phyloP scores from a whole-genome alignment of 1,140 invertebrate species.

The Drosophila teissieri region DNA sequence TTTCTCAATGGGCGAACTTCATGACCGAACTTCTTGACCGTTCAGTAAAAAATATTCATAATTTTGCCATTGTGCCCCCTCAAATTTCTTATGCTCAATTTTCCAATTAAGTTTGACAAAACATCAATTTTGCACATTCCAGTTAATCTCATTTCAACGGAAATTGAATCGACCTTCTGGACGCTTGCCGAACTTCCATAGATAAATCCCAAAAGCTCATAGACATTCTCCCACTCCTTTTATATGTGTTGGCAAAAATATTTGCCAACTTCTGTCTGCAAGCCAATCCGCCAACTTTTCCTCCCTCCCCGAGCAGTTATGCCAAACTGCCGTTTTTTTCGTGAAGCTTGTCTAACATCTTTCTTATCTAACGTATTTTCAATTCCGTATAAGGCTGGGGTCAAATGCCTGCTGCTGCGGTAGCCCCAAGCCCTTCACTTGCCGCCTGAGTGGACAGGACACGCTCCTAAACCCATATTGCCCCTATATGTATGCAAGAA shows the following conservation, averaged over 20 bases:
- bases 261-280: conserved; percentile 58
- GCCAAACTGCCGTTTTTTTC: conserved; percentile 40
- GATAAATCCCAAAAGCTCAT: conserved; percentile 36
- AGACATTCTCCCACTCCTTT: conserved; percentile 26
- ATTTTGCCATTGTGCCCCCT: not conserved
- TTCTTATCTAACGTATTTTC: conserved; percentile 36
- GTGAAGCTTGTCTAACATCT: conserved; percentile 44
- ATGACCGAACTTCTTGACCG: not conserved
- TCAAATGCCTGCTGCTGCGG: conserved; percentile 55
- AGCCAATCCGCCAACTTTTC: conserved; percentile 42
- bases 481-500: conserved; percentile 65
- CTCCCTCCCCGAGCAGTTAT: conserved; percentile 43
- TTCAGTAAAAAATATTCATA: conserved; percentile 3
- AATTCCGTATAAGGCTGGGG: conserved; percentile 35
- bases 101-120: conserved; percentile 49
- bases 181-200: conserved; percentile 7
- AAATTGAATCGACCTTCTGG: conserved; percentile 45
- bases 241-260: conserved; percentile 42
- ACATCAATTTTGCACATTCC: conserved; percentile 48
- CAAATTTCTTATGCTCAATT: conserved; percentile 28
- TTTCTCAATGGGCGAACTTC: not conserved
- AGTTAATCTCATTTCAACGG: conserved; percentile 36
- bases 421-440: conserved; percentile 48
- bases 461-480: not conserved
- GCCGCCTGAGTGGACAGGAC: conserved; percentile 46